Evolutionary conservation across 2,797 vertebrate genomes (phyloP).

Genomic region (Trichosurus vulpecula): DNA sequence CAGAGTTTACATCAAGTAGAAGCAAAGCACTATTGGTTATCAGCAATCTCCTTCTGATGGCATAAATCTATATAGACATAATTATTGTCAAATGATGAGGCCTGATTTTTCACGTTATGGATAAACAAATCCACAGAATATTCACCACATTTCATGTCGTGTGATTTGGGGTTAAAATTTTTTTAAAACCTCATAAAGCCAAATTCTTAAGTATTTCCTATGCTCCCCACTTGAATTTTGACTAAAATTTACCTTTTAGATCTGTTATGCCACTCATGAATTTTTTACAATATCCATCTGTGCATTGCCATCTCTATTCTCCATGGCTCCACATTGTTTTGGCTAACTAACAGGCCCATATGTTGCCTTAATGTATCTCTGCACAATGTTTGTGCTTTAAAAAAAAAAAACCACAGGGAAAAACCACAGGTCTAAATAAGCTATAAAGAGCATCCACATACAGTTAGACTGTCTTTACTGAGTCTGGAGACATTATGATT

Average conservation of each 20-base stretch:
- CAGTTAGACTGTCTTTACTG: slow-evolving; percentile 90
- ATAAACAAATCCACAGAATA: slow-evolving; percentile 82
- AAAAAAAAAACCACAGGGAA: slow-evolving; percentile 81
- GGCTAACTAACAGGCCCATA: slow-evolving; percentile 90
- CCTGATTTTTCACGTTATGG: slow-evolving; percentile 80
- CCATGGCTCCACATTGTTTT: slow-evolving; percentile 86
- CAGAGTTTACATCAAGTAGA: slow-evolving; percentile 84
- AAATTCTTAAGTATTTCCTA: slow-evolving; percentile 80
- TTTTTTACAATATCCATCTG: slow-evolving; percentile 94
- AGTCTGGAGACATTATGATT: slow-evolving; percentile 95
- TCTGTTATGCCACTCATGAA: slow-evolving; percentile 90
- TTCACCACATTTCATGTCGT: slow-evolving; percentile 79
- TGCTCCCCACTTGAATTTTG: slow-evolving; percentile 83
- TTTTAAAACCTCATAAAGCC: slow-evolving; percentile 69
- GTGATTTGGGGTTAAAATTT: slow-evolving; percentile 62
- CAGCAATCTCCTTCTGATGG: slow-evolving; percentile 83
- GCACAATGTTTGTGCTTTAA: slow-evolving; percentile 85
- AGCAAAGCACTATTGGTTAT: slow-evolving; percentile 86
- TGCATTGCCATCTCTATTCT: slow-evolving; percentile 87
- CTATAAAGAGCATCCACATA: slow-evolving; percentile 91
- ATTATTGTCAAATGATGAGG: slow-evolving; percentile 84
- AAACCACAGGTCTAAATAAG: slow-evolving; percentile 88
- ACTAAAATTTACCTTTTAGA: slow-evolving; percentile 90
- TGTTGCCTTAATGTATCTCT: slow-evolving; percentile 89
- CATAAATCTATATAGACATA: slow-evolving; percentile 82